These are phyloP conservation scores for Ptilonorhynchus violaceus DNA, from an alignment of 2,113 vertebrate species.

Conservation along the genomic window DNA sequence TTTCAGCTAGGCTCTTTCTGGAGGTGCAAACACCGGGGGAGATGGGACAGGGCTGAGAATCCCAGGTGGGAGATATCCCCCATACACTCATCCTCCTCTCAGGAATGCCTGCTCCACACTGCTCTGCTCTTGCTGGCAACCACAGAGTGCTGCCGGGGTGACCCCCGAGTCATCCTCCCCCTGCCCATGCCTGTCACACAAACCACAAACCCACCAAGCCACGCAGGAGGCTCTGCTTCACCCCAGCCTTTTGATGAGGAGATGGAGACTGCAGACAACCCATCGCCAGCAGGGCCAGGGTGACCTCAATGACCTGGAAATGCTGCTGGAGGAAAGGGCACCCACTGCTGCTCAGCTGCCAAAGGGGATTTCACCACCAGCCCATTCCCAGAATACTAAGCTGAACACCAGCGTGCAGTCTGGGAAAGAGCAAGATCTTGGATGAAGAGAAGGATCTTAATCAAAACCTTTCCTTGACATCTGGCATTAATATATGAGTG, in stretches of 20 bases:
- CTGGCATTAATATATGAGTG: slow-evolving; percentile 29
- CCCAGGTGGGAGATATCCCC: background rate
- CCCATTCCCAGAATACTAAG: background rate
- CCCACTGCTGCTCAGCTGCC: background rate
- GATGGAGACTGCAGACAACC: background rate
- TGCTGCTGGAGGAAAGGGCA: background rate
- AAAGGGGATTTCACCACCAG: background rate
- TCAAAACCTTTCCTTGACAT: slow-evolving; percentile 43
- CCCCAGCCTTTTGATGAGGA: background rate
- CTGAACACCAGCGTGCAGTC: background rate
- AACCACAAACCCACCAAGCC: background rate
- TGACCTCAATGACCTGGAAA: background rate
- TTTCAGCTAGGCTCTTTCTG: background rate
- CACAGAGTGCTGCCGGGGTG: background rate
- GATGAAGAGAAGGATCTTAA: background rate
- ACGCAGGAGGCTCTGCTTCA: background rate
- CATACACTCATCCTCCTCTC: background rate
- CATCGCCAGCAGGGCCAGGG: background rate
- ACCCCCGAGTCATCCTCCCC: background rate
- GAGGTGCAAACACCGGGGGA: background rate
- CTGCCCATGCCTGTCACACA: background rate
- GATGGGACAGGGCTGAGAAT: background rate
- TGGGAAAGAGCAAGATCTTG: background rate
- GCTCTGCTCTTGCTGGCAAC: background rate
- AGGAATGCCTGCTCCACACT: background rate